Evolutionary conservation across 2,113 vertebrate genomes (phyloP), one percentile per base, ranked within the genome.

Genomic region (Emydocephalus ijimae): DNA sequence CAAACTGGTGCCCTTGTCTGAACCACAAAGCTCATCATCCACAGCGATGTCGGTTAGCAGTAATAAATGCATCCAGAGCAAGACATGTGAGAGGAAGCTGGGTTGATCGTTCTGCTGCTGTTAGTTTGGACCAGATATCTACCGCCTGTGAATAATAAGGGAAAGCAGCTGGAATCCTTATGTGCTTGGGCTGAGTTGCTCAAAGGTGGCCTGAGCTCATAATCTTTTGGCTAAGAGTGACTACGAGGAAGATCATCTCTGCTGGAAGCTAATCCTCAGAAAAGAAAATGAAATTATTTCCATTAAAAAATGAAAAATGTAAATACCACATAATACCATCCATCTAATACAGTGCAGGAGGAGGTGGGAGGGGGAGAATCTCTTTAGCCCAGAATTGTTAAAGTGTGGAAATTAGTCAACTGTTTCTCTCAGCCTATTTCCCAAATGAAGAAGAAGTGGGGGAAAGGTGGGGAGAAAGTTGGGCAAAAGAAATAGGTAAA

Each of bases 211-310:
- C 56, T 55, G 88, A 90, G 57, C 85, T 93, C 43, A 64, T n/a
- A 59, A 29, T 21, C 14, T 54, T 87, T 39, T 54, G 24, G 74
- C 23, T 39, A 86, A 61, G 74, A 74, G 34, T 64, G 43, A 88
- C 85, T 52, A 26, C 18, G 10, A 7, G 24, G 29, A n/a, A 45
- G 57, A 52, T 87, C 50, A 61, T 87, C 92, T 90, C 89, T 45
- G 81, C 24, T 81, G 52, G 85, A 91, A 93, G 90, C 64, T 64
- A 92, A 91, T 64, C 59, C 55, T 85, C 43, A 34, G 69, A 52
- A 91, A 26, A 91, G 20, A 87, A 91, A 59, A 64, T n/a, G 29
- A 87, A 87, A 74, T 6, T 23, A 54, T 74, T 24, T 69, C 45
- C 39, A 56, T 54, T 89, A 15, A 54, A 88, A 50, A 88, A 87